phyloP scores from a whole-genome alignment of 92 coral and sea anemone species.

The Actinostola sp. region DNA sequence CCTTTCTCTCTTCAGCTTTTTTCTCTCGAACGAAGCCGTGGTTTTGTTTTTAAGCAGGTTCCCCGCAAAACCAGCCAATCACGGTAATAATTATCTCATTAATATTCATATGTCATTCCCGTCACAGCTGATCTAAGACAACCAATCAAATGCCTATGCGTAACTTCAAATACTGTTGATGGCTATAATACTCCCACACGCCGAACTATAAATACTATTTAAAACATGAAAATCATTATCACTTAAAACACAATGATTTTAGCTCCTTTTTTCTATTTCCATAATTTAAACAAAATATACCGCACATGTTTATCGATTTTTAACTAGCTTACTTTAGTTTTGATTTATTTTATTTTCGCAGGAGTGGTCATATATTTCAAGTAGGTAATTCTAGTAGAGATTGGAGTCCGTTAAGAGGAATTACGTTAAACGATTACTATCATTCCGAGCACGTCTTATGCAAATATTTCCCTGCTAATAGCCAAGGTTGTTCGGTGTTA shows the following conservation, averaged over 20 bases:
- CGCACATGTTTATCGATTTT: no score
- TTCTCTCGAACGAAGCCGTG: constrained; percentile 4
- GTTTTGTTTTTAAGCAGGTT: constrained; percentile 38
- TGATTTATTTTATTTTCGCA: constrained; percentile 1
- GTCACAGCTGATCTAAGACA: constrained; percentile 10
- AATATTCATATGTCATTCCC: constrained; percentile 30
- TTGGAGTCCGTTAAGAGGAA: neutral
- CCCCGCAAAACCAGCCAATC: constrained; percentile 37
- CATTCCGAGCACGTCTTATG: no score
- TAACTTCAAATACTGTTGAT: neutral
- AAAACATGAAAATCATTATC: neutral
- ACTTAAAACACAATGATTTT: no score
- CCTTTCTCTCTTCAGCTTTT: neutral
- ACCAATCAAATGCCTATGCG: constrained; percentile 7
- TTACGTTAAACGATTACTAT: neutral
- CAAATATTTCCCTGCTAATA: no score
- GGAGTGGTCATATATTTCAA: neutral
- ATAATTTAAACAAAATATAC: no score
- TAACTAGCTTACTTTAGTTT: no score
- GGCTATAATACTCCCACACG: constrained; percentile 3
- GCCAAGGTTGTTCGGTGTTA: no score
- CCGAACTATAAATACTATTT: neutral
- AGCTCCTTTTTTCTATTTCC: no score
- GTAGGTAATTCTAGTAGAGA: neutral
- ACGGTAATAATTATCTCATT: neutral